A percentile compares a stretch with the other conserved stretches of the same genome.
Conservation (phyloP, 2,797 vertebrate genomes). For the Sphenopsis melanotis region DNA sequence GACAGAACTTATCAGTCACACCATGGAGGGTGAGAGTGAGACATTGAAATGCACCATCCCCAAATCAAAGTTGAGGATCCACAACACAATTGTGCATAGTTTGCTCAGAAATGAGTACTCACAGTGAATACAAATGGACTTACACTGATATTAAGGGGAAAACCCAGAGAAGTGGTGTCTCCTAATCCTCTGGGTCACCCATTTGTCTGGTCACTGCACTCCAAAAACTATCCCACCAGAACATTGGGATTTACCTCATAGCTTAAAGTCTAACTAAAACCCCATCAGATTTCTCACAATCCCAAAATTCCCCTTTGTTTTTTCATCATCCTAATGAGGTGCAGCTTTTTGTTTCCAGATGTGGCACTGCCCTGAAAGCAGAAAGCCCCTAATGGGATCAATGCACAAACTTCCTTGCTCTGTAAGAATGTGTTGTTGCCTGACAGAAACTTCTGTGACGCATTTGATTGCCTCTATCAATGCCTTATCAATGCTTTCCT, state of each 20-base stretch:
- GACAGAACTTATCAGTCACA: neutral
- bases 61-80: neutral
- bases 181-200: neutral
- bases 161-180: neutral
- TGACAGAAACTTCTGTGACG: neutral
- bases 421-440: neutral
- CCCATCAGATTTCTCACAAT: neutral
- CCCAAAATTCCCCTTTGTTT: neutral
- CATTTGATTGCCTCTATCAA: neutral
- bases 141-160: neutral
- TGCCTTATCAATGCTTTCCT: neutral
- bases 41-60: neutral
- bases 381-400: neutral
- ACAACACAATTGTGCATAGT: fast-evolving
- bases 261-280: neutral
- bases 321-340: neutral
- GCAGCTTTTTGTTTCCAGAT: neutral
- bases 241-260: neutral
- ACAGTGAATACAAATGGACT: neutral
- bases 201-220: neutral
- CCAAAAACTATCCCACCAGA: neutral
- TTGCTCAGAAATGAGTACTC: neutral
- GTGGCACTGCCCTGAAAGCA: neutral
- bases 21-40: neutral
- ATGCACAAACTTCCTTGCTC: neutral